Percentiles rank a stretch among this genome's conserved stretches.
These are phyloP conservation scores for Cataglyphis altisquamis DNA, from an alignment of 2,888 invertebrate genomes.

Conservation along the genomic window DNA sequence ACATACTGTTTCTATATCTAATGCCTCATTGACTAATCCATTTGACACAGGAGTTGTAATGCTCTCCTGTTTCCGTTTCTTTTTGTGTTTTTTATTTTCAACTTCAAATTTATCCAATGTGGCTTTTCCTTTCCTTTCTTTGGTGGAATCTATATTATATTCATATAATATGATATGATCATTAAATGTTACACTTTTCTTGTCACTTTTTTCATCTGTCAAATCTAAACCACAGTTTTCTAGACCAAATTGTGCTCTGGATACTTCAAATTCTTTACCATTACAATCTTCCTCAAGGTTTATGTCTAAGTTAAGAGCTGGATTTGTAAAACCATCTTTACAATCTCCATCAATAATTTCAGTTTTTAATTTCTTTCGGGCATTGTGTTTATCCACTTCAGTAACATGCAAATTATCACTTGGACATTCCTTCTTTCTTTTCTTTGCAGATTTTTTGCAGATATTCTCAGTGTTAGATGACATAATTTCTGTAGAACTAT, in stretches of 20 bases:
- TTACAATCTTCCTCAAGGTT: conserved; percentile 61
- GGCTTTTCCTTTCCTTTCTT: conserved; percentile 75
- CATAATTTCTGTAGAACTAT: conserved; percentile 52
- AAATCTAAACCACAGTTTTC: conserved; percentile 82
- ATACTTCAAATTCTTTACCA: conserved; percentile 78
- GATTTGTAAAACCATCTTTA: conserved; percentile 69
- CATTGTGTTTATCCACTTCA: conserved; percentile 56
- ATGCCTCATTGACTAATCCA: conserved; percentile 79
- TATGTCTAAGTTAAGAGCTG: conserved; percentile 69
- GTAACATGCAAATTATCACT: conserved; percentile 55
- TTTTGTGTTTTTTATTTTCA: conserved; percentile 77
- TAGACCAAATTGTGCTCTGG: conserved; percentile 77
- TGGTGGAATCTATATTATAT: conserved; percentile 77
- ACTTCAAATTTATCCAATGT: conserved; percentile 83
- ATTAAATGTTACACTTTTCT: conserved; percentile 83
- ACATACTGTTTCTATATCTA: conserved; percentile 74
- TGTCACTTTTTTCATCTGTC: conserved; percentile 79
- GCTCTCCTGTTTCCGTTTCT: conserved; percentile 66
- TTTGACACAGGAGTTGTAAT: conserved; percentile 45
- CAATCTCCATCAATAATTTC: conserved; percentile 35
- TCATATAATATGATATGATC: conserved; percentile 78
- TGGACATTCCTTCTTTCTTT: conserved; percentile 65
- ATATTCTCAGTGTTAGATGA: not conserved
- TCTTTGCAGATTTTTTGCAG: conserved; percentile 53
- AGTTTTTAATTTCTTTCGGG: conserved; percentile 73